Evolutionary conservation across 1,140 invertebrate species (phyloP).

Genomic region (Anadara kagoshimensis): DNA sequence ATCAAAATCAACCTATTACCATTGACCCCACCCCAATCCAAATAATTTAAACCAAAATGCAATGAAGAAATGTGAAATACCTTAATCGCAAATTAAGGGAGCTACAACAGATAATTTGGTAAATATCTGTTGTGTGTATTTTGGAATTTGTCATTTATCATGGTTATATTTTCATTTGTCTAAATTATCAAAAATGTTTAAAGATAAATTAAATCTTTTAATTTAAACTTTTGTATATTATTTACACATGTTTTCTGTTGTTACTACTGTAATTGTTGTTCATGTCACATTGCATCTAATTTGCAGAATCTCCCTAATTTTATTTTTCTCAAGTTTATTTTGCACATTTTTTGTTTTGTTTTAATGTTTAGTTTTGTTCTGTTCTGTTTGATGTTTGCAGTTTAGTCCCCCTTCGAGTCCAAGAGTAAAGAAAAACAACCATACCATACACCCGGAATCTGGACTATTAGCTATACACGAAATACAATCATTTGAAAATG

Average conservation of each 20-base stretch:
- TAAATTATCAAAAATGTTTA: too few relatives aligned
- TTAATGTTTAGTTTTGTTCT: conserved; percentile 5
- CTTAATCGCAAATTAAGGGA: too few relatives aligned
- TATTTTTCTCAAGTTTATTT: conserved; percentile 18
- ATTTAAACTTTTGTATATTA: background rate
- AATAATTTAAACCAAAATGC: too few relatives aligned
- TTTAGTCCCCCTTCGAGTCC: conserved; percentile 36
- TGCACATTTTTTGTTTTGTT: conserved; percentile 39
- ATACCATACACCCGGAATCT: conserved; percentile 16
- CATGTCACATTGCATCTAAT: background rate
- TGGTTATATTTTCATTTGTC: too few relatives aligned
- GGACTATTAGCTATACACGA: conserved; percentile 32
- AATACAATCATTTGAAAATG: conserved; percentile 20
- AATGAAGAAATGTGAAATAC: too few relatives aligned
- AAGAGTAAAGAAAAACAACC: conserved; percentile 17
- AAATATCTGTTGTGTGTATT: too few relatives aligned
- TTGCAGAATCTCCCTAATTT: conserved; percentile 5
- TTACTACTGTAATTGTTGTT: background rate
- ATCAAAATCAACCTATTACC: too few relatives aligned
- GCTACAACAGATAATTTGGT: too few relatives aligned
- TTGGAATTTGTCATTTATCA: too few relatives aligned
- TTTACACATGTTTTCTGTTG: background rate
- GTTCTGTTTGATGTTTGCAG: conserved; percentile 38
- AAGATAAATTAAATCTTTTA: too few relatives aligned
- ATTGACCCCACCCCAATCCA: too few relatives aligned